phyloP scores from a whole-genome alignment of 2,113 vertebrate genomes.

The Tauraco erythrolophus region DNA sequence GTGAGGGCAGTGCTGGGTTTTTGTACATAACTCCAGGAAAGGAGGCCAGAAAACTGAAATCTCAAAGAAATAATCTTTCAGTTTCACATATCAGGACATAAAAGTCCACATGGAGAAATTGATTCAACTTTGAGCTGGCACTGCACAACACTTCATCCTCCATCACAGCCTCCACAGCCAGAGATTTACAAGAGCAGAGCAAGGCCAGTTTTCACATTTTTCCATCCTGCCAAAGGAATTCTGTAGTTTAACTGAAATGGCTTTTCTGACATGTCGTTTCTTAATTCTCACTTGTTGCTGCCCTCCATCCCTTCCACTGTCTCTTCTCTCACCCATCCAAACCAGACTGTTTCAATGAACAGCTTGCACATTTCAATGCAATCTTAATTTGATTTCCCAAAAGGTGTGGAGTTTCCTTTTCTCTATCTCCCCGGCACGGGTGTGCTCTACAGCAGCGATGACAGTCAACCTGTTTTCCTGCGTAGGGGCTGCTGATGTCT shows the following conservation, averaged over 20 bases:
- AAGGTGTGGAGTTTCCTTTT: neutral
- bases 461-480: neutral
- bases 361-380: neutral
- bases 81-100: constrained; percentile 61
- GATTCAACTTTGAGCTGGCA: constrained; percentile 22
- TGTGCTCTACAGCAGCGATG: neutral
- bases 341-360: neutral
- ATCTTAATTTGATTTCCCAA: neutral
- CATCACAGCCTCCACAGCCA: constrained; percentile 24
- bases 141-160: constrained; percentile 45
- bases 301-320: neutral
- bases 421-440: neutral
- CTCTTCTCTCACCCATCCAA: neutral
- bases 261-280: constrained; percentile 32
- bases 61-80: constrained; percentile 59
- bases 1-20: neutral
- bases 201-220: constrained; percentile 36
- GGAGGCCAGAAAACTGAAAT: neutral
- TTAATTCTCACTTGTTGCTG: neutral
- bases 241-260: constrained; percentile 35
- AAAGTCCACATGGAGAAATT: constrained; percentile 63
- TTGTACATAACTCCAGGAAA: neutral
- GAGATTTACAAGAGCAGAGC: constrained; percentile 51
- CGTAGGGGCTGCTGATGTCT: rapidly evolving
- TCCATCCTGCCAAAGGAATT: constrained; percentile 25